These are phyloP conservation scores for Coreoperca whiteheadi DNA, from an alignment of 2,113 vertebrate genomes.

Conservation along the genomic window DNA sequence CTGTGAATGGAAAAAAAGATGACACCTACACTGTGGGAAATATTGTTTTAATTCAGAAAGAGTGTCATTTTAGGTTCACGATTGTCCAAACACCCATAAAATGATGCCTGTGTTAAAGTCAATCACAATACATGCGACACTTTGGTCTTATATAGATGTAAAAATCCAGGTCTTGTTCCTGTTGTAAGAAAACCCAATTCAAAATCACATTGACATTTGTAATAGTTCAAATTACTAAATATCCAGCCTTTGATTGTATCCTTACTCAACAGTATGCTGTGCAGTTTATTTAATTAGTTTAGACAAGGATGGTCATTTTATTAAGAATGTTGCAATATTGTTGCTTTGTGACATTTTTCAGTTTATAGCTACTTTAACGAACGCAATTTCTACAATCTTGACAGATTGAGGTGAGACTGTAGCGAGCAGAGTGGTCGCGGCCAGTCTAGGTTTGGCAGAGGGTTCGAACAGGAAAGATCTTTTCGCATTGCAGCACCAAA, in stretches of 20 bases:
- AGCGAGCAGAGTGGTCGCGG: not conserved
- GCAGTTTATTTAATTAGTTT: too few relatives aligned
- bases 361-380: not conserved
- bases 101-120: not conserved
- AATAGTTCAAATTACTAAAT: not conserved
- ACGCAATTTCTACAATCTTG: not conserved
- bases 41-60: not conserved
- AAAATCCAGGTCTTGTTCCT: too few relatives aligned
- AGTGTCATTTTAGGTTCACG: not conserved
- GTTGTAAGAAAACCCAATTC: not conserved
- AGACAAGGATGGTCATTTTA: not conserved
- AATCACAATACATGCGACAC: not conserved
- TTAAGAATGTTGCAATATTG: not conserved
- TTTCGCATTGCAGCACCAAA: not conserved
- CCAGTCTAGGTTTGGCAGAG: not conserved
- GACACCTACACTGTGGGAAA: not conserved
- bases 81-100: not conserved
- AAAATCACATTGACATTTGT: not conserved
- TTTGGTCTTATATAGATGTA: not conserved
- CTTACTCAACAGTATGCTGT: not conserved
- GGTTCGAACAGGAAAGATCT: too few relatives aligned
- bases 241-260: not conserved
- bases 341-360: not conserved
- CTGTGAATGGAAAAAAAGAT: not conserved
- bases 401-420: not conserved